Evolutionary conservation across 1,140 invertebrate species (phyloP).

Genomic region (Melipona quadrifasciata): DNA sequence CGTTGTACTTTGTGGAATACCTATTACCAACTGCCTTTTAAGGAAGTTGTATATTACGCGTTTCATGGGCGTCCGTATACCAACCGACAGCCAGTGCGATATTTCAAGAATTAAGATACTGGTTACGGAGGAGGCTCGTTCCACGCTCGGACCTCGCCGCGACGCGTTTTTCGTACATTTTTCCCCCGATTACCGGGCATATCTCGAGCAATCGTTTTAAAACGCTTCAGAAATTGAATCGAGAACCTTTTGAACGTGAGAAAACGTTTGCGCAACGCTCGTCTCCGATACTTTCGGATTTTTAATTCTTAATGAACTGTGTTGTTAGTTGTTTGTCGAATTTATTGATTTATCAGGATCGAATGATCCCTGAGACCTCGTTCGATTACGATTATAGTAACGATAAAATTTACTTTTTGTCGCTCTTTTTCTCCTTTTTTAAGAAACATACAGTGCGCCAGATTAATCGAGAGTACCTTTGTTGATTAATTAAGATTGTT

Average conservation of each 20-base stretch:
- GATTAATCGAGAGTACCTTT: too few species aligned
- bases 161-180: neutral
- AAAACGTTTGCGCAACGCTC: neutral
- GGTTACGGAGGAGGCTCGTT: constrained; percentile 29
- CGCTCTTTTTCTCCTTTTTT: fast-evolving
- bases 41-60: constrained; percentile 61
- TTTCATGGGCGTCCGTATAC: constrained; percentile 26
- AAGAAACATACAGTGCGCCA: neutral
- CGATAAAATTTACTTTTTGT: too few species aligned
- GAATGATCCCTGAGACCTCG: too few species aligned
- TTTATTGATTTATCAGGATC: neutral
- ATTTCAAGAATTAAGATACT: constrained; percentile 49
- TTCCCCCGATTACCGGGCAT: neutral
- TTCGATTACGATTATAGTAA: too few species aligned
- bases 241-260: too few species aligned
- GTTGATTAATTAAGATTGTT: too few species aligned
- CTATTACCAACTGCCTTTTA: constrained; percentile 63
- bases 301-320: neutral
- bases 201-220: neutral
- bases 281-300: too few species aligned
- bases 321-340: fast-evolving
- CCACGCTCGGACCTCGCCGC: neutral
- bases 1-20: constrained; percentile 57
- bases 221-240: fast-evolving
- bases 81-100: constrained; percentile 18